Evolutionary conservation across 2,888 invertebrate species (phyloP).

Genomic region (Pomacea canaliculata): DNA sequence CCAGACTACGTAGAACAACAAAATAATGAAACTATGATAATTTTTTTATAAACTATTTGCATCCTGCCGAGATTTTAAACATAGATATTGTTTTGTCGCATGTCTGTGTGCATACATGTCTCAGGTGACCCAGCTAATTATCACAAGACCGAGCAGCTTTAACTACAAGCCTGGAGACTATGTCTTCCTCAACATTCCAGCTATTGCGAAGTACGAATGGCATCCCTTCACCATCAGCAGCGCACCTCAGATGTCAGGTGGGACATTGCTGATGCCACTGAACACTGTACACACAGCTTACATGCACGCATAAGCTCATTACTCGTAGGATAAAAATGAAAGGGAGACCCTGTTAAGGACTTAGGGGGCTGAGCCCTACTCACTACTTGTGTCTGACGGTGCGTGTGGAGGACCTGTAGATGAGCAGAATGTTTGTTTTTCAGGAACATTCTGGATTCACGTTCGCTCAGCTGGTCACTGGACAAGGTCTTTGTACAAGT

Average conservation of each 20-base stretch:
- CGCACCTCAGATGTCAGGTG: slow-evolving; percentile 90
- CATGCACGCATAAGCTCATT: not conserved
- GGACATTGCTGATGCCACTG: not conserved
- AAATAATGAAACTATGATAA: too few species aligned
- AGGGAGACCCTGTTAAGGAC: not conserved
- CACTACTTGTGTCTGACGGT: too few species aligned
- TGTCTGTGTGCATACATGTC: not conserved
- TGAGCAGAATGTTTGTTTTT: too few species aligned
- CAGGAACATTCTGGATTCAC: slow-evolving; percentile 92
- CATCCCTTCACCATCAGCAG: slow-evolving; percentile 97
- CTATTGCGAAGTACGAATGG: slow-evolving; percentile 94
- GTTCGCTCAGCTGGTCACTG: slow-evolving; percentile 93
- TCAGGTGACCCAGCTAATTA: slow-evolving; percentile 84
- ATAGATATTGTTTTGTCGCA: too few species aligned
- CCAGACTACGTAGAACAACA: too few species aligned
- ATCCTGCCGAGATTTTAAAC: too few species aligned
- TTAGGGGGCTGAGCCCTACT: not conserved
- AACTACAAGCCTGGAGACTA: slow-evolving; percentile 94
- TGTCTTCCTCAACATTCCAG: slow-evolving; percentile 90
- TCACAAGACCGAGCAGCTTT: slow-evolving; percentile 87
- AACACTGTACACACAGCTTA: not conserved
- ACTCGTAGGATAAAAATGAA: not conserved
- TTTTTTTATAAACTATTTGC: too few species aligned
- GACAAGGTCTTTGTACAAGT: slow-evolving; percentile 68
- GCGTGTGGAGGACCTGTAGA: too few species aligned